phyloP scores from a whole-genome alignment of 1,140 invertebrate species.

The Drosophila simulans region DNA sequence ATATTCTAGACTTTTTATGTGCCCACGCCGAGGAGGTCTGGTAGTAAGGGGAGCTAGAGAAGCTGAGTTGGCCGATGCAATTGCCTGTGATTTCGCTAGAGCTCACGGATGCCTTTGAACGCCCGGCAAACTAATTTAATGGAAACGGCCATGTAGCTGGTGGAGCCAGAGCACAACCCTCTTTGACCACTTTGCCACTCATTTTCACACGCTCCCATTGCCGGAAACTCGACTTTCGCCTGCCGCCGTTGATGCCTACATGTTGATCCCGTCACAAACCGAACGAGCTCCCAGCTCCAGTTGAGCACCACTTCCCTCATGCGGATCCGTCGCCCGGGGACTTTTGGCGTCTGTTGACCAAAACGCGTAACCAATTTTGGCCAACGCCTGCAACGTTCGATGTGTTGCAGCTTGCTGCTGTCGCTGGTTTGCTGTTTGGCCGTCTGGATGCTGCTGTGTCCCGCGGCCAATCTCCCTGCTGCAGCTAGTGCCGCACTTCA shows the following conservation, averaged over 20 bases:
- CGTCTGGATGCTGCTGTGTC: slow-evolving; percentile 30
- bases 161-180: not conserved
- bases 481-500: slow-evolving; percentile 56
- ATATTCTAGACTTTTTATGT: slow-evolving; percentile 41
- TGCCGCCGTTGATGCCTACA: slow-evolving; percentile 39
- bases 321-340: slow-evolving; percentile 28
- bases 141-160: not conserved
- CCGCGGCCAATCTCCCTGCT: slow-evolving; percentile 25
- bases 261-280: slow-evolving; percentile 51
- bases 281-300: slow-evolving; percentile 16
- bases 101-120: slow-evolving; percentile 1
- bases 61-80: not conserved
- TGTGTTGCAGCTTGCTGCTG: slow-evolving; percentile 8
- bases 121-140: not conserved
- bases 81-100: not conserved
- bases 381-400: slow-evolving; percentile 53
- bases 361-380: slow-evolving; percentile 78
- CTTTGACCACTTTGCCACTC: slow-evolving; percentile 41
- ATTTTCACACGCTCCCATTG: slow-evolving; percentile 60
- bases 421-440: slow-evolving; percentile 3
- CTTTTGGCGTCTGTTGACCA: slow-evolving; percentile 71
- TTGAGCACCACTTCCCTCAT: slow-evolving; percentile 5
- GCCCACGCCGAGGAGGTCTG: not conserved
- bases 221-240: slow-evolving; percentile 8
- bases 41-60: not conserved